Percentiles rank a stretch among this genome's conserved stretches.
Evolutionary conservation across 2,113 vertebrate species (phyloP).

Genomic region (Brachypodius melanocephalos): DNA sequence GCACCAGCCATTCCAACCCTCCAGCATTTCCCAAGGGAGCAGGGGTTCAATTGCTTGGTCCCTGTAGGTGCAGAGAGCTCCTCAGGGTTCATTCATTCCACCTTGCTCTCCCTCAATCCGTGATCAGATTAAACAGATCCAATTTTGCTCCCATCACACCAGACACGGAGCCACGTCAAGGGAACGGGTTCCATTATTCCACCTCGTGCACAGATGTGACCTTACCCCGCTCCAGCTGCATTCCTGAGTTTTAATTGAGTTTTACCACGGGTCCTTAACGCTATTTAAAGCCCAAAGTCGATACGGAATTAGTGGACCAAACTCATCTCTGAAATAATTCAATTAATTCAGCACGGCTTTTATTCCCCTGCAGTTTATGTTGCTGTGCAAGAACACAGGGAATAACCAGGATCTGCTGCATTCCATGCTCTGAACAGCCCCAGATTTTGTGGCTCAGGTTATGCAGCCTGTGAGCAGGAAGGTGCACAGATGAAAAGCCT

Average conservation of each 20-base stretch:
- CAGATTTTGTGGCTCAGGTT: not conserved
- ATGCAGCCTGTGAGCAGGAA: not conserved
- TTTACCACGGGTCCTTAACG: conserved; percentile 32
- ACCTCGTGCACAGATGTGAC: not conserved
- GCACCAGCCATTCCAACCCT: not conserved
- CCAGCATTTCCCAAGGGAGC: not conserved
- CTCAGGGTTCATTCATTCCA: not conserved
- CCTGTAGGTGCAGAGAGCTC: not conserved
- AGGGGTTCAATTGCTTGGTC: not conserved
- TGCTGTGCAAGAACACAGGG: not conserved
- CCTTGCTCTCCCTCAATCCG: not conserved
- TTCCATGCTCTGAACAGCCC: not conserved
- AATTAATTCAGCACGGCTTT: conserved; percentile 3
- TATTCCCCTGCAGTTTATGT: not conserved
- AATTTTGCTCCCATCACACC: not conserved
- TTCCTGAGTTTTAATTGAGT: not conserved
- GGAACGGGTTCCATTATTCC: not conserved
- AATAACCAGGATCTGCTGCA: not conserved
- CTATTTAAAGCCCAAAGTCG: conserved; percentile 36
- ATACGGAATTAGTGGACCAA: conserved; percentile 9
- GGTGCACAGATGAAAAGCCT: not conserved
- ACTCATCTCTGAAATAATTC: conserved; percentile 32
- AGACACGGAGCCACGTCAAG: not conserved
- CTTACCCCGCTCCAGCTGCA: not conserved
- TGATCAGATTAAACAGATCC: not conserved